Evolutionary conservation across 2,888 invertebrate species (phyloP).

Genomic region (Standfussiana lucernea): DNA sequence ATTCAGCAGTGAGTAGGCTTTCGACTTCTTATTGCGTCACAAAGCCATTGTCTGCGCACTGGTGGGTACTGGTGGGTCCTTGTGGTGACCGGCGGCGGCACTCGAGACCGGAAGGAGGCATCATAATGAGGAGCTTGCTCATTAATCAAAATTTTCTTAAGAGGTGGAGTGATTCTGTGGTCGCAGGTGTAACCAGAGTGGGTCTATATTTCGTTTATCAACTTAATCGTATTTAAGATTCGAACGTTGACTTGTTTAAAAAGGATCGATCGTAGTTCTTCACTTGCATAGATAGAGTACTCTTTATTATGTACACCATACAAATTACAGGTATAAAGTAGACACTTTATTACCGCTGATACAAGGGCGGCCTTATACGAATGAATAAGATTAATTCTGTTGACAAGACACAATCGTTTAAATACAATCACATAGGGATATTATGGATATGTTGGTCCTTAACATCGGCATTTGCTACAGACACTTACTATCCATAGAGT

Average conservation of each 20-base stretch:
- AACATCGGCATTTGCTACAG: background rate
- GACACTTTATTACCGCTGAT: background rate
- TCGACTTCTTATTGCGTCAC: constrained; percentile 24
- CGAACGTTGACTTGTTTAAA: background rate
- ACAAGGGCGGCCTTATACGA: background rate
- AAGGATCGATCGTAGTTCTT: background rate
- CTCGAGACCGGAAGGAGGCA: constrained; percentile 5
- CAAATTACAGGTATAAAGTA: background rate
- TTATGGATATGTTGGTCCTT: background rate
- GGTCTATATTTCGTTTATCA: background rate
- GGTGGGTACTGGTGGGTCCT: background rate
- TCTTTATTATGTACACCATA: background rate
- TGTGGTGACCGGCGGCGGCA: constrained; percentile 13
- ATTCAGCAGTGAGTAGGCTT: background rate
- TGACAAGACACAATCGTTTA: background rate
- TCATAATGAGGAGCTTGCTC: constrained; percentile 32
- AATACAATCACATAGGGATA: too few species aligned
- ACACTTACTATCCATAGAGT: background rate
- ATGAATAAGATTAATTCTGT: background rate
- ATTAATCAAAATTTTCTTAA: constrained; percentile 42
- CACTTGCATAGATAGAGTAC: background rate
- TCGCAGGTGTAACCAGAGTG: background rate
- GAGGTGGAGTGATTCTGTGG: background rate
- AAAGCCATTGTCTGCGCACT: constrained; percentile 38
- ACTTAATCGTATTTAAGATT: background rate